Evolutionary conservation across 2,797 vertebrate species (phyloP), one percentile per base, ranked within the genome.

Genomic region (Anniella stebbinsi): DNA sequence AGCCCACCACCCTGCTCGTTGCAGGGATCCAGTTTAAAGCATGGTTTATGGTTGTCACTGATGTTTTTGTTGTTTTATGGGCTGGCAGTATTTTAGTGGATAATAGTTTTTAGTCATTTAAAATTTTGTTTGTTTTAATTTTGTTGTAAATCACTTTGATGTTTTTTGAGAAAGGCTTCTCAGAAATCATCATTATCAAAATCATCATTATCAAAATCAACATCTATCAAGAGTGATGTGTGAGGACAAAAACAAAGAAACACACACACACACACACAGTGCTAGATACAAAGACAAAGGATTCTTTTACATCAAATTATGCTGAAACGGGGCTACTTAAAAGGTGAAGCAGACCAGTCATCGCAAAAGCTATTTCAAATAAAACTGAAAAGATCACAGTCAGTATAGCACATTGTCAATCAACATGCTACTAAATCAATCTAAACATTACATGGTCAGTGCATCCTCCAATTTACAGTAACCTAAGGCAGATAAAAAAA

Each of bases 401-500:
- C 70, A 38, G 17, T 15, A 70, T 21, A 28, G 33, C 10, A 82
- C 11, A 41, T 38, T 51, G 76, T 38, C 38, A 88, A 70, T 45
- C 48, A 86, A n/a, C 38, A 57, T 30, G 4, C 4, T 89, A 48
- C 1, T 0, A 4, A 1, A 0, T 48, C 72, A n/a, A 69, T 69
- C 81, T 85, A 66, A 25, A 11, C 33, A n/a, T 83, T 83, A 77
- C 60, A 78, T 0, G 6, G 78, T 87, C 45, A 67, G 63, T 78
- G 72, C 70, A 15, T 36, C 6, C 75, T 48, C 30, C 60, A 87
- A 73, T 80, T 90, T 82, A 77, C 1, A 84, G 63, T 77, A 92
- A 91, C 51, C 80, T 66, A 17, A 84, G 38, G 54, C 63, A 57
- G 33, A 76, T 80, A 15, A 84, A 45, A 86, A 9, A 33, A 3